Evolutionary conservation across 2,888 invertebrate species (phyloP).

Genomic region (Neoascia interrupta): DNA sequence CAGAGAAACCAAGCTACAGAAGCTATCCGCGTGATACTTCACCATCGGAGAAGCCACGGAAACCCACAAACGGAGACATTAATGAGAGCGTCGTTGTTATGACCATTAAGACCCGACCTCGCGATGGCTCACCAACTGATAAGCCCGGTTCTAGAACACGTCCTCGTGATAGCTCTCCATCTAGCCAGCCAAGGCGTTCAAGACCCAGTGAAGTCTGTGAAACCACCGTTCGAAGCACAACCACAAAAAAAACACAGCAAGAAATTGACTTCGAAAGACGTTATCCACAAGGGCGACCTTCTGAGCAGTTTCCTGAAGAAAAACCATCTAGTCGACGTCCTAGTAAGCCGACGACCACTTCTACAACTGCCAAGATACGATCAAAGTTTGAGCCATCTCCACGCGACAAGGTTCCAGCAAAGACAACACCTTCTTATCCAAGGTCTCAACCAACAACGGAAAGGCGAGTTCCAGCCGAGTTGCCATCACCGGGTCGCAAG

Average conservation of each 20-base stretch:
- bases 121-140: constrained; percentile 1
- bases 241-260: constrained; percentile 3
- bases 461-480: constrained; percentile 39
- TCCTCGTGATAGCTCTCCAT: constrained; percentile 16
- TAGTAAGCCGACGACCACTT: constrained; percentile 23
- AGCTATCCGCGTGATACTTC: constrained; percentile 19
- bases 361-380: constrained; percentile 29
- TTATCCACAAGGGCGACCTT: too few species aligned
- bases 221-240: constrained; percentile 21
- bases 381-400: constrained; percentile 21
- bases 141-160: neutral
- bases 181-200: constrained; percentile 13
- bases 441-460: constrained; percentile 40
- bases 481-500: constrained; percentile 23
- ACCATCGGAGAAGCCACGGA: too few species aligned
- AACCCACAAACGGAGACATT: too few species aligned
- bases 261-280: constrained; percentile 54
- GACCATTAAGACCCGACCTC: constrained; percentile 26
- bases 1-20: too few species aligned
- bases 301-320: constrained; percentile 31
- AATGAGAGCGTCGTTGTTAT: too few species aligned
- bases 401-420: constrained; percentile 46
- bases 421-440: constrained; percentile 11
- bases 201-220: constrained; percentile 18
- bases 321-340: constrained; percentile 42